Conservation (phyloP, 2,113 vertebrate genomes). For the Ibidorhyncha struthersii region DNA sequence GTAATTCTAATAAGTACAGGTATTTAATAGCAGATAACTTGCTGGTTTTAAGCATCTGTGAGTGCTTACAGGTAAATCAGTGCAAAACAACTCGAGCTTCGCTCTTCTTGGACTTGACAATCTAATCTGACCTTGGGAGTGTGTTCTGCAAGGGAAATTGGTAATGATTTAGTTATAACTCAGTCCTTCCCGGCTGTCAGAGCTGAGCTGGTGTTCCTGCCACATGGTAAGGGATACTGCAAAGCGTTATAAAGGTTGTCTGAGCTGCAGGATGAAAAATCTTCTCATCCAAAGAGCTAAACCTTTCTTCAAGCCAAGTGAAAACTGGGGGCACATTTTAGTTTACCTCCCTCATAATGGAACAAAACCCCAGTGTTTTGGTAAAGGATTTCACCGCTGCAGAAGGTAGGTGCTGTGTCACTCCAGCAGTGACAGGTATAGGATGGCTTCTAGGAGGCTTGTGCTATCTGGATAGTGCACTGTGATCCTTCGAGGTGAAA, state of each 20-base stretch:
- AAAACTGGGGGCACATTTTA: background rate
- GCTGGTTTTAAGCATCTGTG: background rate
- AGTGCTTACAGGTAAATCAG: background rate
- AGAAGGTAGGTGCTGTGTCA: background rate
- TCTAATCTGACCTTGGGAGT: background rate
- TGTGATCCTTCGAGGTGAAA: background rate
- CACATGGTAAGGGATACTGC: background rate
- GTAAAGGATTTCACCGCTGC: background rate
- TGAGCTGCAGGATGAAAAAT: background rate
- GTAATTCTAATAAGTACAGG: background rate
- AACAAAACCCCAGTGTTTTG: background rate
- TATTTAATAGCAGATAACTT: background rate
- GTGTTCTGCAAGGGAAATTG: background rate
- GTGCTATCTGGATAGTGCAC: fast-evolving
- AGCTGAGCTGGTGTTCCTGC: background rate
- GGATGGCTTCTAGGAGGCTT: background rate
- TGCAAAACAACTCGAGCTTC: background rate
- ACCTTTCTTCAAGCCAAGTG: background rate
- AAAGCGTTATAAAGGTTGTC: background rate
- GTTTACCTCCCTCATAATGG: background rate
- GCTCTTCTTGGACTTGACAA: background rate
- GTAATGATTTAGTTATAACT: background rate
- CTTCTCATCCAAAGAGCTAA: background rate
- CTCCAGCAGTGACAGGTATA: no score
- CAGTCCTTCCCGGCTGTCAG: background rate